Conservation (phyloP, 2,113 vertebrate genomes). For the Grammomys surdaster region DNA sequence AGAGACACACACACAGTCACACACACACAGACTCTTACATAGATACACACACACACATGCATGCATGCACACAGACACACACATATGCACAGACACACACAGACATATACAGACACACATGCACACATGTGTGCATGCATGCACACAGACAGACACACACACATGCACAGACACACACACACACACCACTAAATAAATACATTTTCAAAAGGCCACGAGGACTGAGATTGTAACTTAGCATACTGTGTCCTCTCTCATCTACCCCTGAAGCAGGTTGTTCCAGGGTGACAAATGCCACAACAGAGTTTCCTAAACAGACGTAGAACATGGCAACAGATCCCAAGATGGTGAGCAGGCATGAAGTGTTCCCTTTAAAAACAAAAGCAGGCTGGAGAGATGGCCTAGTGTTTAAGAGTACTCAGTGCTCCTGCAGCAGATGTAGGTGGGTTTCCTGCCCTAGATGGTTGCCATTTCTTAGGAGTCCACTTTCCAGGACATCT, state of each 20-base stretch:
- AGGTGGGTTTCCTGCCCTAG: not conserved
- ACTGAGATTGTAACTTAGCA: not conserved
- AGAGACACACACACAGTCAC: not conserved
- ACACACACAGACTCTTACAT: not conserved
- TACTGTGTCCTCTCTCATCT: not conserved
- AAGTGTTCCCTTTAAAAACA: not conserved
- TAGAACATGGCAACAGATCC: not conserved
- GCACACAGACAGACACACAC: not conserved
- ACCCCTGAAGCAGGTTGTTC: not conserved
- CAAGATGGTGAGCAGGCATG: not conserved
- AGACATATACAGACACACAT: not conserved
- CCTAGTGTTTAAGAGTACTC: not conserved
- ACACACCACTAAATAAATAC: not conserved
- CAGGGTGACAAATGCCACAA: not conserved
- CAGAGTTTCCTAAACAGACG: not conserved
- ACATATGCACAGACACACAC: not conserved
- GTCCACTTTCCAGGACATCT: not conserved
- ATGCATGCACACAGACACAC: not conserved
- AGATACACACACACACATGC: too few species aligned
- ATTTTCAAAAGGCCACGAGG: not conserved
- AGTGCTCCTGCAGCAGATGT: not conserved
- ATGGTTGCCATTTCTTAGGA: not conserved
- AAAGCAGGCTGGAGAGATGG: not conserved
- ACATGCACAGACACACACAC: not conserved
- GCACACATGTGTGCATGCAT: not conserved